Base-by-base conservation (phyloP, 2,888 invertebrate genomes). In the Mythimna pallens region DNA sequence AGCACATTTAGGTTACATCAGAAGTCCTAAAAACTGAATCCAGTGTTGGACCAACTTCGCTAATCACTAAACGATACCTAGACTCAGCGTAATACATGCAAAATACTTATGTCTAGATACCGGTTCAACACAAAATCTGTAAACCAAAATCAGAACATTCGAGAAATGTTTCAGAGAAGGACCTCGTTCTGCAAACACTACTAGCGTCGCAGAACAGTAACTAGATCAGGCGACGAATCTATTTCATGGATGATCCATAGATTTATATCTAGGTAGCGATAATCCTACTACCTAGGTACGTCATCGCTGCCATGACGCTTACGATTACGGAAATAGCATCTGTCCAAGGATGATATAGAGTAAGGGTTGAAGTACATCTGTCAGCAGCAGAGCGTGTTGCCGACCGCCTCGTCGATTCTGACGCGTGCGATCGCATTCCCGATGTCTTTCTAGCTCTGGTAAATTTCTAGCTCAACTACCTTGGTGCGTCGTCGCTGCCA, bases 171-270 rank as follows among this genome's bases (percentile, higher is more conserved):
- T 36, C 34, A 25, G 14, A 10, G 8, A 22, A 20, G 25, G 40
- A 43, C 34, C 43, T 58, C 20, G 14, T n/a, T 47, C 50, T 3
- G 20, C 7, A 40, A 36, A 25, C 47, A 25, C 40, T 52, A 58
- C 8, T 34, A 54, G 14, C 17, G 61, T 47, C 36, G 12, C 6
- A 10, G 63, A 22, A 22, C 25, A 22, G 54, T 36, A 73, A 30
- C 20, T 57, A 62, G 50, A 61, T 57, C 61, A 66, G 74, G 50
- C 50, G 62, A 1, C 52, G 25, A 52, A 75, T 75, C 12, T 22
- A 52, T 66, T 50, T 55, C 14, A 55, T 40, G 22, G 17, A 55
- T 34, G 25, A 7, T 47, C 43, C 34, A n/a, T 55, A 47, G n/a
- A 54, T 71, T 47, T 47, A 20, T 20, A 70, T 22, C 30, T 59